Percentiles rank a stretch among this genome's conserved stretches.
Conservation (phyloP, 2,888 invertebrate genomes). For the Zele albiditarsus region DNA sequence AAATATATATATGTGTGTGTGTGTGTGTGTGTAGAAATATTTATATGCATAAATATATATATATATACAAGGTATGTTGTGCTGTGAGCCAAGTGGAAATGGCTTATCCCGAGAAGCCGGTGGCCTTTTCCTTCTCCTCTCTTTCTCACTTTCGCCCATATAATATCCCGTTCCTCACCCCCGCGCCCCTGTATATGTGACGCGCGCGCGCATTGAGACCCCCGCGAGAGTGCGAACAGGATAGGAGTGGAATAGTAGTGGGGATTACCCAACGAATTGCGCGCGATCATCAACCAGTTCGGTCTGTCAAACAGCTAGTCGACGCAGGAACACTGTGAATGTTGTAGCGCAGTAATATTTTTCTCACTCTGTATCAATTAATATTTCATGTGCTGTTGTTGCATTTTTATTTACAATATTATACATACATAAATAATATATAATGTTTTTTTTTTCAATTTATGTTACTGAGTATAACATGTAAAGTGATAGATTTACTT, state of each 20-base stretch:
- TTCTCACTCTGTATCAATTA: background rate
- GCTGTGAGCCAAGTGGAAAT: constrained; percentile 1
- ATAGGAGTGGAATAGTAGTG: constrained; percentile 4
- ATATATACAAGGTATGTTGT: background rate
- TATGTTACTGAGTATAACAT: too few relatives aligned
- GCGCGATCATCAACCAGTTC: constrained; percentile 49
- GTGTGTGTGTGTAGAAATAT: too few relatives aligned
- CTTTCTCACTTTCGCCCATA: constrained; percentile 19
- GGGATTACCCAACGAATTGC: constrained; percentile 48
- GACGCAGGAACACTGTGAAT: constrained; percentile 53
- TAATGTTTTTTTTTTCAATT: too few relatives aligned
- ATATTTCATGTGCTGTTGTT: constrained; percentile 11
- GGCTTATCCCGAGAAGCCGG: constrained; percentile 31
- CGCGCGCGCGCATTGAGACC: constrained; percentile 29
- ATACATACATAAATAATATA: too few relatives aligned
- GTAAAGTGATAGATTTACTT: too few relatives aligned
- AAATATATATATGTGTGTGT: background rate
- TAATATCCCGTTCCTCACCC: constrained; percentile 17
- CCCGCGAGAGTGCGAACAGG: constrained; percentile 6
- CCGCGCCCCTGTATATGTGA: background rate
- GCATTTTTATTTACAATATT: background rate
- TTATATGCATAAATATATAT: background rate
- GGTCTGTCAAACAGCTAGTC: constrained; percentile 57
- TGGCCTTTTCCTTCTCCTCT: constrained; percentile 24
- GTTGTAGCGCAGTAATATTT: background rate